Conservation (phyloP, 2,113 vertebrate species). For the Bostrychus sinensis region DNA sequence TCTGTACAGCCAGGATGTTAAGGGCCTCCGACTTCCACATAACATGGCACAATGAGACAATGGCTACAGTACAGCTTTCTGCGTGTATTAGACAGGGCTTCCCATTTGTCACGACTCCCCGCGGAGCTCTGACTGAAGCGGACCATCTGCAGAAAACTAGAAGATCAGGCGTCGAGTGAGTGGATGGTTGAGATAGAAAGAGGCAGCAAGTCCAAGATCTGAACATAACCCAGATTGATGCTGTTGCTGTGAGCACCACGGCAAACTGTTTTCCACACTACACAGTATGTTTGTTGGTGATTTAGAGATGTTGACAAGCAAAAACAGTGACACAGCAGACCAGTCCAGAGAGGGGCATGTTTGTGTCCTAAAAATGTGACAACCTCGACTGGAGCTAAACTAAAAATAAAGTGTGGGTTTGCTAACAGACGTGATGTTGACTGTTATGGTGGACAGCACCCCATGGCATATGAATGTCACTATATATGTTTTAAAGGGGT, state of each 20-base stretch:
- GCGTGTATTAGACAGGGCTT: conserved; percentile 3
- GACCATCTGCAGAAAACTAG: conserved; percentile 3
- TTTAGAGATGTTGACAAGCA: conserved; percentile 2
- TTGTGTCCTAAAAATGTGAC: conserved; percentile 1
- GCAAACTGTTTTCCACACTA: conserved; percentile 5
- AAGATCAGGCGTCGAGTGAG: background rate
- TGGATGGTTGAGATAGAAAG: background rate
- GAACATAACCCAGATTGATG: conserved; percentile 7
- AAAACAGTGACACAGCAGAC: background rate
- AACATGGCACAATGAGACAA: conserved; percentile 2
- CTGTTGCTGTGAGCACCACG: background rate
- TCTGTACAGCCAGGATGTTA: background rate
- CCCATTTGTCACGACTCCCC: conserved; percentile 5
- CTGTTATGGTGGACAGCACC: background rate
- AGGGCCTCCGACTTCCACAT: conserved; percentile 2
- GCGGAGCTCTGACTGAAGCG: conserved; percentile 3
- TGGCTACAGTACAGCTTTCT: background rate
- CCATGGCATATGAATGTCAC: background rate
- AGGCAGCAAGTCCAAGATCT: conserved; percentile 4
- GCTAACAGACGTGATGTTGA: background rate
- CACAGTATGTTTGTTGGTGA: background rate
- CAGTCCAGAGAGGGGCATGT: background rate
- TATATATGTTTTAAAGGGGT: too few species aligned
- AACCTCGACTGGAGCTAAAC: background rate
- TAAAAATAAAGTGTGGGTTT: background rate